phyloP scores from a whole-genome alignment of 2,797 vertebrate species.

The Halcyon leucocephala region DNA sequence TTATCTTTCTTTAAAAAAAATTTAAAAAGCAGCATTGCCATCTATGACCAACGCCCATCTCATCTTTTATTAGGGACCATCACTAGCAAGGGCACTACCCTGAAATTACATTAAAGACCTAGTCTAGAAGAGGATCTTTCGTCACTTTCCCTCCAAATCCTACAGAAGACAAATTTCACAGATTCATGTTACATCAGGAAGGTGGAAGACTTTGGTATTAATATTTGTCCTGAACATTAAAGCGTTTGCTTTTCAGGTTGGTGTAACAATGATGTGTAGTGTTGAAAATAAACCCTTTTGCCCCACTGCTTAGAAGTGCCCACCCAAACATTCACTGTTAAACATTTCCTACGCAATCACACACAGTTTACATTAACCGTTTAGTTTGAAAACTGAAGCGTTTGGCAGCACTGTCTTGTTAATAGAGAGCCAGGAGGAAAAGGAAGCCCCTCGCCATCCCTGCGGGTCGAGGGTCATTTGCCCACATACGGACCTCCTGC shows the following conservation, averaged over 20 bases:
- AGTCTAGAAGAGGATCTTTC: background rate
- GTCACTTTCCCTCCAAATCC: background rate
- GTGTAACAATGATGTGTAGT: accelerated
- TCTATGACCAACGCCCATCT: background rate
- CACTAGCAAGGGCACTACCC: accelerated
- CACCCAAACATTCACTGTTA: background rate
- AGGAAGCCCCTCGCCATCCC: background rate
- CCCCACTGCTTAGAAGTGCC: background rate
- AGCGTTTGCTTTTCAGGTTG: background rate
- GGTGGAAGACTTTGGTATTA: background rate
- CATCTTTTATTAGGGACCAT: background rate
- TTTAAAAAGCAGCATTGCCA: background rate
- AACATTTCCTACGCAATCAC: background rate
- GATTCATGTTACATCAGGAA: background rate
- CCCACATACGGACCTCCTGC: accelerated
- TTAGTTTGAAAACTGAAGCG: accelerated
- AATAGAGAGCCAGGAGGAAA: too few species aligned
- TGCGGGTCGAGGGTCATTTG: accelerated
- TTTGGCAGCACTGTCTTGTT: background rate
- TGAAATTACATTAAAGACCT: background rate
- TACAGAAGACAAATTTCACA: background rate
- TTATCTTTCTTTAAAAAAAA: background rate
- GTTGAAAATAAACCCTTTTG: accelerated
- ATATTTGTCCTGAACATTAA: background rate
- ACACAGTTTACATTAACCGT: background rate